These are phyloP conservation scores for Tyrannus savana DNA, from an alignment of 2,113 vertebrate species.

Conservation along the genomic window DNA sequence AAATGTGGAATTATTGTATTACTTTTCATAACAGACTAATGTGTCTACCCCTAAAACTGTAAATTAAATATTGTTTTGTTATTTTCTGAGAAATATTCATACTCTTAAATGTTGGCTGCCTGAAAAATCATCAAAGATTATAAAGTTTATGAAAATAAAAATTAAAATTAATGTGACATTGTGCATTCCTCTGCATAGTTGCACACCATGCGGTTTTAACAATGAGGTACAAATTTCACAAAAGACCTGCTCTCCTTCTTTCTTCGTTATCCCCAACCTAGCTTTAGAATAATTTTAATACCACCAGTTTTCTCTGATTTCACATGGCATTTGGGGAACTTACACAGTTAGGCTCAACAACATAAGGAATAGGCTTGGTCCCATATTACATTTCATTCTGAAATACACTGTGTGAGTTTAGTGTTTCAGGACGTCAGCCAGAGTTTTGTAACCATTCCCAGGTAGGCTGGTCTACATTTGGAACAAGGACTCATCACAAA, in stretches of 20 bases:
- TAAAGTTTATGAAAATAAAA: not conserved
- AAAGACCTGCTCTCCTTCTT: not conserved
- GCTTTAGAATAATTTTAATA: not conserved
- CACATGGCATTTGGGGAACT: not conserved
- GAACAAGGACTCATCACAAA: not conserved
- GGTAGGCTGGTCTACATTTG: not conserved
- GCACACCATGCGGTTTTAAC: not conserved
- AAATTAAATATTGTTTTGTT: not conserved
- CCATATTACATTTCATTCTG: not conserved
- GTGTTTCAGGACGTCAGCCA: not conserved
- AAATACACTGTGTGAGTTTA: not conserved
- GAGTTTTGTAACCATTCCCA: not conserved
- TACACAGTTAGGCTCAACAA: not conserved
- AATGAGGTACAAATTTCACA: not conserved
- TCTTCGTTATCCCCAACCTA: not conserved
- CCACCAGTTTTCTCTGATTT: not conserved
- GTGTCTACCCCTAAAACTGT: not conserved
- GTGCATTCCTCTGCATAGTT: not conserved
- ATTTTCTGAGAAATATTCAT: not conserved
- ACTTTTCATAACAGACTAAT: not conserved
- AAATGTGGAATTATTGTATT: not conserved
- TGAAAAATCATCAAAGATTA: not conserved
- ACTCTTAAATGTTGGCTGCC: not conserved
- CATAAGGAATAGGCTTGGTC: not conserved
- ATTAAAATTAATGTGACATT: not conserved